Evolutionary conservation across 2,888 invertebrate species (phyloP), one percentile per base, ranked within the genome.

Genomic region (Matsumyia berberina): DNA sequence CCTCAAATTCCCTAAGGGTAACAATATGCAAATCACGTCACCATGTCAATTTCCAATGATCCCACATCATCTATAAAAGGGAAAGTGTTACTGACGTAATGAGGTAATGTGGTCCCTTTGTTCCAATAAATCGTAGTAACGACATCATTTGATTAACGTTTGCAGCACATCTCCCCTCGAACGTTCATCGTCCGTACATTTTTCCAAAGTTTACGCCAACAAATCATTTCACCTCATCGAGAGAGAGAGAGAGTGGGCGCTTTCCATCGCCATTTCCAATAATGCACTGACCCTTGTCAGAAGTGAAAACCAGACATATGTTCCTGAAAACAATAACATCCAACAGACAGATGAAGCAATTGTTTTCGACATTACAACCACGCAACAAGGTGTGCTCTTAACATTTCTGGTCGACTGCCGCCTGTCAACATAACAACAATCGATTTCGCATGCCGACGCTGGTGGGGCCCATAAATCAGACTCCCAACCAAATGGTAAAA

Each of bases 361-460:
- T 64, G 49, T 33, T 49, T 24, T 64, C 19, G 62, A 60, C 60
- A 31, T 0, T n/a, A 12, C 17, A 24, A 15, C 1, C 15, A 35
- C 24, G 35, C 35, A 49, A 64, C 49, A 64, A 64, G 64, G 64
- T 64, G 64, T 64, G 60, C 49, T 64, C 49, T 49, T 64, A 19
- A 64, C 19, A 35, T 64, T 64, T 35, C 49, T n/a, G 64, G 9
- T 37, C 24, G 49, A 64, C 64, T 64, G 49, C 46, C 31, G 64
- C n/a, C 17, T 46, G 33, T 62, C 62, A 62, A 49, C 46, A 31
- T 12, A 12, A 49, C 35, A 35, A 46, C 49, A 37, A 19, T 37
- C 49, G 49, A 49, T 64, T 62, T 46, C 62, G 62, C 62, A 62
- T 62, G 62, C 35, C 64, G 12, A 49, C 12, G 35, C 35, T 12